phyloP scores from a whole-genome alignment of 2,888 invertebrate species.

The Meteorus cinctellus region DNA sequence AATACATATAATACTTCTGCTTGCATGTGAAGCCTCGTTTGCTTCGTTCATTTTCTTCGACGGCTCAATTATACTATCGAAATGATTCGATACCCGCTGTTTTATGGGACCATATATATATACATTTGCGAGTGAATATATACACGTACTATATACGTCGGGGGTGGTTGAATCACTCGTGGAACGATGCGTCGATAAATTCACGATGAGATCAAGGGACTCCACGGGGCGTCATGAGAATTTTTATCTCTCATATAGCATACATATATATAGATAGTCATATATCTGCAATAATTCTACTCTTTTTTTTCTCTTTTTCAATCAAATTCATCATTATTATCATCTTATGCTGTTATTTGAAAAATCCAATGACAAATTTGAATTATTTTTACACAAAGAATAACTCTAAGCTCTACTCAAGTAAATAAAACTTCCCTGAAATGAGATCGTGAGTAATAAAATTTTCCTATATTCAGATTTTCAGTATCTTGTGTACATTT shows the following conservation, averaged over 20 bases:
- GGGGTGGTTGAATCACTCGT: slow-evolving; percentile 37
- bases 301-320: slow-evolving; percentile 6
- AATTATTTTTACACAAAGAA: background rate
- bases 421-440: too few species aligned
- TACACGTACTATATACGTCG: slow-evolving; percentile 31
- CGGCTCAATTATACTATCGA: slow-evolving; percentile 64
- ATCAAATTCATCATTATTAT: slow-evolving; percentile 15
- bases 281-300: slow-evolving; percentile 1
- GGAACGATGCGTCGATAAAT: slow-evolving; percentile 29
- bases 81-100: slow-evolving; percentile 63
- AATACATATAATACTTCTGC: slow-evolving; percentile 14
- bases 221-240: slow-evolving; percentile 30
- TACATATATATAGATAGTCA: background rate
- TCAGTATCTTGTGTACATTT: too few species aligned
- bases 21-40: background rate
- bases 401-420: too few species aligned
- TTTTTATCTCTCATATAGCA: slow-evolving; percentile 13
- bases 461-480: too few species aligned
- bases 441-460: too few species aligned
- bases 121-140: slow-evolving; percentile 29
- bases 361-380: background rate
- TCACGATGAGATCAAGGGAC: slow-evolving; percentile 29
- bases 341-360: background rate
- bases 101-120: slow-evolving; percentile 59
- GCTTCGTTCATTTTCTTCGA: slow-evolving; percentile 47